Base-by-base conservation (phyloP, 2,888 invertebrate species). In the Andrena camellia region DNA sequence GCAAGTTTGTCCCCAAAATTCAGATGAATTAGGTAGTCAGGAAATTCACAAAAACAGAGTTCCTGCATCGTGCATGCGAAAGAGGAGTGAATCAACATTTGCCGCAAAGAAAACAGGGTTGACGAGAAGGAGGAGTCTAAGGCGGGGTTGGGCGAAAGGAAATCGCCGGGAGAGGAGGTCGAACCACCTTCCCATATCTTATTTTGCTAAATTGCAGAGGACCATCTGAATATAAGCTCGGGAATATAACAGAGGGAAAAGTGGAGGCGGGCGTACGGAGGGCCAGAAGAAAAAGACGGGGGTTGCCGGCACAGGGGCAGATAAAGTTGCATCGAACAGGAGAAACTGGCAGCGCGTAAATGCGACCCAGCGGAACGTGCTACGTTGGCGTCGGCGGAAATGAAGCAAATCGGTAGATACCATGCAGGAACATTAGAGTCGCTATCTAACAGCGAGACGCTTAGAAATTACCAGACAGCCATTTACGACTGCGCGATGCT, bases 381-480 rank as follows among this genome's bases (percentile, higher is more conserved):
- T 8, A 69, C 50, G 68, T 35, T 71, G 83, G 70, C 52, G 83
- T 54, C 67, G 69, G 68, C 91, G 91, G 91, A 91, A 91, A 91
- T 91, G 90, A 91, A 90, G 88, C 87, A 89, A 91, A 91, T 91
- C 88, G 90, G 85, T 69, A 90, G 90, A 91, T 91, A 91, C 85
- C 84, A 85, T 83, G 80, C 78, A 80, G 85, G 90, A 89, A 91
- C 91, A 90, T 91, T 90, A 90, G 85, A 86, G 90, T 20, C 68
- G 73, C 81, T 90, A 90, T 91, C 90, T 87, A 76, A 72, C 79
- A 77, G 42, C 29, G 66, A 81, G 84, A 81, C 81, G 78, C 85
- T 87, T 86, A 87, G 89, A 84, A 91, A 90, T 90, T 90, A 88
- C 83, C 63, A 84, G 81, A 64, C 57, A 80, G 81, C 84, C 86